Evolutionary conservation across 2,888 invertebrate species (phyloP), one percentile per base, ranked within the genome.

Genomic region (Synergus itoensis): DNA sequence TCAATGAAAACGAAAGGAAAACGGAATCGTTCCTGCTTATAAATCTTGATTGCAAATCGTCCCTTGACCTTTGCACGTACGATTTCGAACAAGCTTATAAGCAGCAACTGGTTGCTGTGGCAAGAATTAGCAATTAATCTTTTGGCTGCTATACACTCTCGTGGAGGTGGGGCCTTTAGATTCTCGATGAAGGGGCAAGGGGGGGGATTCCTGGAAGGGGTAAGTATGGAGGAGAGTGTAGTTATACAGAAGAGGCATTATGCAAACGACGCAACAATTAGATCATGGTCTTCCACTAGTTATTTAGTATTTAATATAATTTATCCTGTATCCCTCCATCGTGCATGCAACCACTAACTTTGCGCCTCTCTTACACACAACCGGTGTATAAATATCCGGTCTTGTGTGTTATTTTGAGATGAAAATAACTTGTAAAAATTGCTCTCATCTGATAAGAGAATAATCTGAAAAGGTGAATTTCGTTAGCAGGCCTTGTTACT

Each of bases 211-310:
- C 43, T 80, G 81, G 81, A 77, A 41, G 65, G 77, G 82, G 60
- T 41, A 79, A 63, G 80, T 77, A 84, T 81, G 81, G 84, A 82
- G 81, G 83, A 81, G 79, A 84, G 85, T 86, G 85, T 83, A 86
- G 88, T 88, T 65, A 63, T 87, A 87, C 86, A 87, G 88, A 86
- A 85, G 87, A 80, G 87, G 87, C 86, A 90, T 91, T 90, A 91
- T 89, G 90, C 90, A 90, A 91, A 90, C 88, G 88, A 88, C 84
- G 85, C 86, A 87, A 89, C 89, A 91, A 91, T 91, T 90, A 90
- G 88, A 90, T 82, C 85, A 86, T 81, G 86, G 86, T 86, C 86
- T 87, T 86, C 82, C 86, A 83, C 85, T 85, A 86, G 85, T 87
- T 89, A 89, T 87, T 89, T 82, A 82, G 85, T 85, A 82, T 87